phyloP scores from a whole-genome alignment of 2,888 invertebrate species.

The Linhomoeus sp. region DNA sequence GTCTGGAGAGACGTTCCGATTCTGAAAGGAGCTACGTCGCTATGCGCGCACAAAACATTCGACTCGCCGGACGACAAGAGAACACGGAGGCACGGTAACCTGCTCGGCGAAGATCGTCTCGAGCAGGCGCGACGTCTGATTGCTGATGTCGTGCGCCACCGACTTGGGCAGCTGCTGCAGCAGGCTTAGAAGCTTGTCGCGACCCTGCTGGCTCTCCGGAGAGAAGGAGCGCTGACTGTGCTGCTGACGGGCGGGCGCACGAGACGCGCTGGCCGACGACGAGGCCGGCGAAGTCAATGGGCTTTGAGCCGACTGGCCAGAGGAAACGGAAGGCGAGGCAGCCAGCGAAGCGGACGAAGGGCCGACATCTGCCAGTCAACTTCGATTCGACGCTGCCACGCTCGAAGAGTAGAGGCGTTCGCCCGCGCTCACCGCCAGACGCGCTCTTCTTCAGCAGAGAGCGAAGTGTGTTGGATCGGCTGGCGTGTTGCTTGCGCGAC shows the following conservation, averaged over 20 bases:
- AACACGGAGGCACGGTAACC: too few species aligned
- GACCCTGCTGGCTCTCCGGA: conserved; percentile 30
- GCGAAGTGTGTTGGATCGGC: conserved; percentile 53
- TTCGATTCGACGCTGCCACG: too few species aligned
- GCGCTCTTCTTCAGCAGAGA: conserved; percentile 48
- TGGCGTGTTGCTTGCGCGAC: conserved; percentile 42
- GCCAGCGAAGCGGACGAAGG: too few species aligned
- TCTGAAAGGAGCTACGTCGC: neutral
- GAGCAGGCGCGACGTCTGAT: neutral
- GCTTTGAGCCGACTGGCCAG: too few species aligned
- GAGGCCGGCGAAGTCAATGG: too few species aligned
- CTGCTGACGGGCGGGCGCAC: neutral
- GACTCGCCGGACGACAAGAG: too few species aligned
- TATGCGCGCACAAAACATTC: too few species aligned
- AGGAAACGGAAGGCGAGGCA: too few species aligned
- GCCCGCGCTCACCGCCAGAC: conserved; percentile 3
- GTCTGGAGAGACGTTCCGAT: conserved; percentile 36
- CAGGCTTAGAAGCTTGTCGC: conserved; percentile 30
- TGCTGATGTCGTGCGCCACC: conserved; percentile 35
- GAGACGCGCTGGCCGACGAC: too few species aligned
- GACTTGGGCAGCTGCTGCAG: conserved; percentile 28
- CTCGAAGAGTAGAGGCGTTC: neutral
- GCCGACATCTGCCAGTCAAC: too few species aligned
- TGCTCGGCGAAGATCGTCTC: neutral
- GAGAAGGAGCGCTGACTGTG: conserved; percentile 10